phyloP scores from a whole-genome alignment of 1,140 invertebrate species.

The Nylanderia fulva region DNA sequence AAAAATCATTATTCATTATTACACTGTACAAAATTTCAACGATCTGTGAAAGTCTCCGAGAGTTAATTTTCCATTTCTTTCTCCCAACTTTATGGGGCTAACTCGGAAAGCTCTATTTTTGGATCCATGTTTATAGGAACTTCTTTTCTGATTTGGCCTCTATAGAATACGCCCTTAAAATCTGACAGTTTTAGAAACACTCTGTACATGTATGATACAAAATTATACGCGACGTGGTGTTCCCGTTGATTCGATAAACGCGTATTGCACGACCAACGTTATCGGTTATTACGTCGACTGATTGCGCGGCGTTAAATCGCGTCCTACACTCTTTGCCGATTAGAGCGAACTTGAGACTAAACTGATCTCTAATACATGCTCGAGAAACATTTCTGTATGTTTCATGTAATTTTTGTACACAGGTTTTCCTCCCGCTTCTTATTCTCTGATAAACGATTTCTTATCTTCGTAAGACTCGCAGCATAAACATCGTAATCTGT shows the following conservation, averaged over 20 bases:
- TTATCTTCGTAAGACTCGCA: neutral
- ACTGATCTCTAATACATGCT: neutral
- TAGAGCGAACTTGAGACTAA: neutral
- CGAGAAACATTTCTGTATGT: neutral
- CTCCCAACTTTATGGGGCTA: too few relatives aligned
- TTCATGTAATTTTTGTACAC: neutral
- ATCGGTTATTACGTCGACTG: slow-evolving; percentile 56
- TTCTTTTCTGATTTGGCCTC: too few relatives aligned
- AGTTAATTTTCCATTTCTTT: too few relatives aligned
- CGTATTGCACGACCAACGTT: slow-evolving; percentile 17
- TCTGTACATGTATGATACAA: too few relatives aligned
- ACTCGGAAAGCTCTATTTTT: too few relatives aligned
- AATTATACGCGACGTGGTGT: slow-evolving; percentile 49
- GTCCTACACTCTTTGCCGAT: neutral
- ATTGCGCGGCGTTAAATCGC: slow-evolving; percentile 55
- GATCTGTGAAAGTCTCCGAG: too few relatives aligned
- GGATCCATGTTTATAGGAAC: too few relatives aligned
- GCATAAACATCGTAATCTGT: neutral
- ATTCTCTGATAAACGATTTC: neutral
- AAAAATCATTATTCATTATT: too few relatives aligned
- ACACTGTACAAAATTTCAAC: too few relatives aligned
- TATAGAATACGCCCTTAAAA: too few relatives aligned
- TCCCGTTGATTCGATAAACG: slow-evolving; percentile 67
- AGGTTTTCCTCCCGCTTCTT: neutral
- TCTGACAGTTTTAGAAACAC: too few relatives aligned